phyloP scores from a whole-genome alignment of 2,113 vertebrate species.

The Psilopogon haemacephalus region DNA sequence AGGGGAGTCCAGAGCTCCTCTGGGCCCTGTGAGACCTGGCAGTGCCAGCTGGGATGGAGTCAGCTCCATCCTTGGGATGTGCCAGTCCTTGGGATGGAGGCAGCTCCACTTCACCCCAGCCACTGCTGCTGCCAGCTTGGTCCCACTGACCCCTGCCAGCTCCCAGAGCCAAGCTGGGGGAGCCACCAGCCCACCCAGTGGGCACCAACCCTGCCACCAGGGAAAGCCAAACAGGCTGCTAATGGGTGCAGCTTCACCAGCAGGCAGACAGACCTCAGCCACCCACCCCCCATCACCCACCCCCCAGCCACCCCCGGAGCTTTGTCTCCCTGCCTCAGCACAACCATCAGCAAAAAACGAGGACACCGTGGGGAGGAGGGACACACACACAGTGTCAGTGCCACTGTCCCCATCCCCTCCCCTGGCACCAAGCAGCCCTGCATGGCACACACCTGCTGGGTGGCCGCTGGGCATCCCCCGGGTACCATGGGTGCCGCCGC shows the following conservation, averaged over 20 bases:
- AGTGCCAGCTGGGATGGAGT: background rate
- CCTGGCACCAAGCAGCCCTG: rapidly evolving
- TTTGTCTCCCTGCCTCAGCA: background rate
- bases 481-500: rapidly evolving
- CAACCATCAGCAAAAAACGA: rapidly evolving
- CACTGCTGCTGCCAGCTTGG: rapidly evolving
- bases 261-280: background rate
- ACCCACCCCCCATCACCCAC: background rate
- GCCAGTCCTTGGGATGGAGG: background rate
- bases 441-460: background rate
- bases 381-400: too few relatives aligned
- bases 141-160: background rate
- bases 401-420: background rate
- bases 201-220: background rate
- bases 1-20: background rate
- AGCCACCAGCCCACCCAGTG: background rate
- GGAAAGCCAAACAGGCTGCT: background rate
- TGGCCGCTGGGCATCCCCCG: rapidly evolving
- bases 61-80: background rate
- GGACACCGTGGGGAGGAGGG: too few relatives aligned
- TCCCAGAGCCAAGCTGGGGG: background rate
- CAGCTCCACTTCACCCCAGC: background rate
- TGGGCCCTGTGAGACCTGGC: background rate
- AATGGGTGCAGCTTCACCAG: too few relatives aligned
- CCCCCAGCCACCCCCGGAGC: too few relatives aligned